These are phyloP conservation scores for Kryptolebias marmoratus DNA, from an alignment of 2,113 vertebrate genomes.

Conservation along the genomic window DNA sequence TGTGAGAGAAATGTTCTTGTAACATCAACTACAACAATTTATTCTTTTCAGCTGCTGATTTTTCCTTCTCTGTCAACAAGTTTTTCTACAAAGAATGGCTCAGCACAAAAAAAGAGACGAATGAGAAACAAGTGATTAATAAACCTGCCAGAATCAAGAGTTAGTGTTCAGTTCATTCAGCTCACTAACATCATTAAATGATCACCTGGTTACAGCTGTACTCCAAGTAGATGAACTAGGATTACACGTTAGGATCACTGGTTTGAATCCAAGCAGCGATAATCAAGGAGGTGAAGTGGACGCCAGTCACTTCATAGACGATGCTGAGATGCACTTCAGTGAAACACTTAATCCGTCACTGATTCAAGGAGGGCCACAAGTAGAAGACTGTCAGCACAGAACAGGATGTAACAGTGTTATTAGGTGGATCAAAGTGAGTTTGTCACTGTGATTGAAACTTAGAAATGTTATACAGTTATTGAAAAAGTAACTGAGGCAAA, in stretches of 20 bases:
- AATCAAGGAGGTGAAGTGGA: constrained; percentile 50
- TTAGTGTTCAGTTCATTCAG: constrained; percentile 9
- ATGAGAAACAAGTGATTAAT: background rate
- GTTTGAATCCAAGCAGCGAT: constrained; percentile 33
- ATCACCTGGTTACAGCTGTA: constrained; percentile 23
- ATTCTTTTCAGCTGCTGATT: constrained; percentile 42
- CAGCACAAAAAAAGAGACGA: constrained; percentile 19
- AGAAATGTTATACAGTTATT: background rate
- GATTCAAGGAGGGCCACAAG: constrained; percentile 28
- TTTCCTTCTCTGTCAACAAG: constrained; percentile 40
- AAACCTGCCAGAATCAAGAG: constrained; percentile 12
- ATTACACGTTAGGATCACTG: constrained; percentile 36
- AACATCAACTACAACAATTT: constrained; percentile 13
- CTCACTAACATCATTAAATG: constrained; percentile 15
- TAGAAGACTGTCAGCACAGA: background rate
- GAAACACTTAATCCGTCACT: constrained; percentile 51
- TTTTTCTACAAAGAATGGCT: constrained; percentile 29
- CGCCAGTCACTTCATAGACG: constrained; percentile 43
- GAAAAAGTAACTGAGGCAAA: background rate
- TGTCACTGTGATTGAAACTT: background rate
- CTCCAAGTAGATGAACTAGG: constrained; percentile 15
- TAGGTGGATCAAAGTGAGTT: constrained; percentile 19
- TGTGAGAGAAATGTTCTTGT: constrained; percentile 15
- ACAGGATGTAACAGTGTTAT: constrained; percentile 12
- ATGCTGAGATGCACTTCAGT: constrained; percentile 50